Evolutionary conservation across 2,797 vertebrate species (phyloP).

Genomic region (Kryptolebias ocellatus): DNA sequence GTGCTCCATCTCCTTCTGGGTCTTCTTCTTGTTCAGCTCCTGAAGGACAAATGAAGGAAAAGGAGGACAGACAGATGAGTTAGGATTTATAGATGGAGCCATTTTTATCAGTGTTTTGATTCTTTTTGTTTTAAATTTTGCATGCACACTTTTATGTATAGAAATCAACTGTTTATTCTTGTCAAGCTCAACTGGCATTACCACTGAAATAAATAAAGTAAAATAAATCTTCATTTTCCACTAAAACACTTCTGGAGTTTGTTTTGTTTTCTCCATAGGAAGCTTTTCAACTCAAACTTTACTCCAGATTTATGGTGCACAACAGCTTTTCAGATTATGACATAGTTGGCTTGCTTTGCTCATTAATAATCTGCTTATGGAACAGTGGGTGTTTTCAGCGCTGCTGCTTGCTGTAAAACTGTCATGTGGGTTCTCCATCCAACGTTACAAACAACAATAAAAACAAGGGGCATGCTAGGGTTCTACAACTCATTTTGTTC

Average conservation of each 20-base stretch:
- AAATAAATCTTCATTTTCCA: constrained; percentile 1
- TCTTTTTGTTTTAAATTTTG: constrained; percentile 5
- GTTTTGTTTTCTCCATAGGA: constrained; percentile 39
- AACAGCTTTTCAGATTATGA: constrained; percentile 74
- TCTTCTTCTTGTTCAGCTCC: constrained; percentile 98
- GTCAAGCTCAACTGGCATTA: background rate
- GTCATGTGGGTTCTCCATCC: background rate
- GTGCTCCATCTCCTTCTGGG: constrained; percentile 98
- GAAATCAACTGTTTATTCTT: constrained; percentile 2
- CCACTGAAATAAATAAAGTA: constrained; percentile 6
- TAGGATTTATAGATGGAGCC: background rate
- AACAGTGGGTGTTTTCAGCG: constrained; percentile 43
- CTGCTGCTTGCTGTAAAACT: constrained; percentile 22
- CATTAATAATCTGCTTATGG: constrained; percentile 65
- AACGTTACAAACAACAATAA: constrained; percentile 7
- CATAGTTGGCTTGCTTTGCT: constrained; percentile 69
- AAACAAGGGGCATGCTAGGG: background rate
- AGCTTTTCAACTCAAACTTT: constrained; percentile 29
- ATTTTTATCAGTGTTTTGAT: background rate
- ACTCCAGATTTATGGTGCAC: constrained; percentile 36
- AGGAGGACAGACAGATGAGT: background rate
- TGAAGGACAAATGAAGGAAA: constrained; percentile 43
- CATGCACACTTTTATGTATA: too few relatives aligned
- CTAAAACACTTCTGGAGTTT: constrained; percentile 5
- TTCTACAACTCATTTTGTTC: background rate